Base-by-base conservation (phyloP, 2,113 vertebrate species). In the Trichechus manatus region DNA sequence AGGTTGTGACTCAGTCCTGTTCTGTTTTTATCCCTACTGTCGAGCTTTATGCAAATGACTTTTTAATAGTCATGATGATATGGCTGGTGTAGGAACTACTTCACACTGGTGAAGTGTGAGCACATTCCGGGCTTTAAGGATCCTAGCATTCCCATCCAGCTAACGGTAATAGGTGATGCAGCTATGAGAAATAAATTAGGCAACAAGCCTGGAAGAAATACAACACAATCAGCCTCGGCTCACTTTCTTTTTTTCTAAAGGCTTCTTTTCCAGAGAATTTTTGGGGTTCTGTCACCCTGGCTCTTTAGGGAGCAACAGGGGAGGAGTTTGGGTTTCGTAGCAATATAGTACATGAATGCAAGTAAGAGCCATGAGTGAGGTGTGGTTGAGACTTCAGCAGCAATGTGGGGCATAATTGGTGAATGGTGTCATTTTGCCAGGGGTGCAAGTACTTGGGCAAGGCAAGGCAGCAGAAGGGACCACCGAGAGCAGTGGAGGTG, bases 11-110 rank as follows among this genome's bases (percentile, higher is more conserved):
- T 87, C 44, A 31, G 79, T 50, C 81, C 68, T 68, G 64, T 22
- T 85, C 39, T 90, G 91, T 70, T 89, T 93, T 91, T 78, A 87
- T 91, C 80, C 78, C 25, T 85, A 17, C 59, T 63, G n/a, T 44
- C 6, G 27, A 59, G 72, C 66, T 86, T 66, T 77, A 64, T 15
- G 23, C 79, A 86, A 66, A 84, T 70, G 36, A 50, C 78, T 74
- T 91, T 25, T 63, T 81, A 44, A 19, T 63, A 27, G 33, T 50
- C 8, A 1, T 33, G 19, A 25, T 14, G 47, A 27, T 44, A 17
- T 56, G n/a, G 9, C 29, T 53, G 29, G 31, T 59, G 22, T 19
- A 64, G 68, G 82, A 82, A 64, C 72, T 47, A 13, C n/a, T 19
- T 87, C n/a, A n/a, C 84, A 50, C 64, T 23, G 63, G 56, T 2